A percentile compares a stretch with the other conserved stretches of the same genome.
Evolutionary conservation across 2,888 invertebrate genomes (phyloP).

Genomic region (Cremastobaeus sp.): DNA sequence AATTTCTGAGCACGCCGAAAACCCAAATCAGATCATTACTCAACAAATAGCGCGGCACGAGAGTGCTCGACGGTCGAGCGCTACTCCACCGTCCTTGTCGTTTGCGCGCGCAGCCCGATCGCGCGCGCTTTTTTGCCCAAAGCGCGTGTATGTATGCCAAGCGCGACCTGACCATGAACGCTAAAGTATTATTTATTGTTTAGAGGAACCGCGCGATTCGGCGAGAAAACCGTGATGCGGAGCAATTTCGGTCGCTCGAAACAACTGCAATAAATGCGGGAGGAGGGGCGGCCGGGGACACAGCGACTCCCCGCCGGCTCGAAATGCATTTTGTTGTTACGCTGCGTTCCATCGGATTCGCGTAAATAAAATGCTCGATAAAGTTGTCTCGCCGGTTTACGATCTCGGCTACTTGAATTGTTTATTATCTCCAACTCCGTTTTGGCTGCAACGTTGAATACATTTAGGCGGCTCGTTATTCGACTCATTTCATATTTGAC

Average conservation of each 20-base stretch:
- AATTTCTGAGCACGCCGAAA: no score
- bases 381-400: constrained; percentile 7
- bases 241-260: background rate
- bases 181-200: constrained; percentile 52
- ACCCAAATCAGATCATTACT: no score
- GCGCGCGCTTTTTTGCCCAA: constrained; percentile 42
- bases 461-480: background rate
- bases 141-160: constrained; percentile 28
- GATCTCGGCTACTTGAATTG: constrained; percentile 7
- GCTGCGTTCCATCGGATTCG: constrained; percentile 3
- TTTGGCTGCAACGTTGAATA: background rate
- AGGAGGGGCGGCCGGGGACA: background rate
- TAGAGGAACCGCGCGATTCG: constrained; percentile 9
- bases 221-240: background rate
- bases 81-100: constrained; percentile 21
- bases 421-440: no score
- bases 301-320: constrained; percentile 1
- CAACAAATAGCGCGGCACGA: no score
- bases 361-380: constrained; percentile 9
- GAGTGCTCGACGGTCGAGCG: no score
- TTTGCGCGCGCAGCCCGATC: constrained; percentile 31
- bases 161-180: constrained; percentile 53
- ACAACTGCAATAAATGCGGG: background rate
- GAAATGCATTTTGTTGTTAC: constrained; percentile 3
- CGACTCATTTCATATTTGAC: constrained; percentile 5